Base-by-base conservation (phyloP, 2,113 vertebrate species). In the Spea multiplicata region DNA sequence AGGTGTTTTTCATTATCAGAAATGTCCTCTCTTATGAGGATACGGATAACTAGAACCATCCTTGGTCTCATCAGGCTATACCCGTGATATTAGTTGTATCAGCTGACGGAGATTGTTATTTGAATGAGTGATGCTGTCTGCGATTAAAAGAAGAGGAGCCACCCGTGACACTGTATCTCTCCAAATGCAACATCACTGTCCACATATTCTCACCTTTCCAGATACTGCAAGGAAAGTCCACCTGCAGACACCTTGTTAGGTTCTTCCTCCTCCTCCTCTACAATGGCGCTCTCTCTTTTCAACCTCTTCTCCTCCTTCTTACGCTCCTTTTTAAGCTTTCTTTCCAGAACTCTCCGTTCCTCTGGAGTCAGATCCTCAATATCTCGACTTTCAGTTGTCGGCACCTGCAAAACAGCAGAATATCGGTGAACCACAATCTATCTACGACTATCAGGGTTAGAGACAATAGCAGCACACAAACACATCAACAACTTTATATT, bases 301-400 rank as follows among this genome's bases (percentile, higher is more conserved):
- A 83, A 81, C 62, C 84, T 86, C 17, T 81, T 90, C 52, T 91
- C 88, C 6, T 89, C 87, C 45, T 91, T 94, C 82, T 88, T 93
- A 1, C 82, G 86, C 16, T 93, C 91, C 44, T 94, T 94, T 76
- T 93, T 93, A 8, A 87, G 59, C 73, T 94, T 94, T 81, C 92
- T 86, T 78, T 93, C 92, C 59, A 88, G 80, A 70, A 82, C 86
- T 67, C 92, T 87, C 77, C 5, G 87, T 79, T 91, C 88, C 73
- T 89, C 91, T 0, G 88, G 55, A 0, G 86, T 85, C 69, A 89
- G 83, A 5, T 83, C 82, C 2, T 84, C 74, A 1, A 3, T 59
- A 2, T 82, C 67, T 13, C 44, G n/a, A n/a, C 5, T 16, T 12
- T 68, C 53, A 8, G 44, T 14, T 1, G 14, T 46, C 8, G 57